These are phyloP conservation scores for Tenthredo amoena DNA, from an alignment of 2,888 invertebrate genomes.

Conservation along the genomic window DNA sequence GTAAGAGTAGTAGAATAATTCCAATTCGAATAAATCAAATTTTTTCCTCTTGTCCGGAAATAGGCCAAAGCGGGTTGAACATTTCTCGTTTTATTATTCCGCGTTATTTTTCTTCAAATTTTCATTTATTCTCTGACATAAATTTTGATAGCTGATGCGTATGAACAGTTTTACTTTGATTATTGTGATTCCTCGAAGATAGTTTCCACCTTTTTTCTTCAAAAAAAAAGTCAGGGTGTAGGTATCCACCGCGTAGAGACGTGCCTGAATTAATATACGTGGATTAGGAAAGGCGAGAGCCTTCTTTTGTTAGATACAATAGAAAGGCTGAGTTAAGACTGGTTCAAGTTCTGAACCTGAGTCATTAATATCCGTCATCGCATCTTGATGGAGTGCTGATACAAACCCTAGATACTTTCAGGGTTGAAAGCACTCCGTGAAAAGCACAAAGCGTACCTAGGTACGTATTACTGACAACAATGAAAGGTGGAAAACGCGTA, in stretches of 20 bases:
- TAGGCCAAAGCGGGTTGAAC: neutral
- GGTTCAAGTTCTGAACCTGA: conserved; percentile 6
- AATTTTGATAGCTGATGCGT: too few species aligned
- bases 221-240: neutral
- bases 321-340: conserved; percentile 32
- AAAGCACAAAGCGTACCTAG: neutral
- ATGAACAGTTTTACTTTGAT: neutral
- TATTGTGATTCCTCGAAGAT: neutral
- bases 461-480: conserved; percentile 3
- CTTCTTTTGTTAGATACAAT: conserved; percentile 35
- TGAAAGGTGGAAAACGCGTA: conserved; percentile 8
- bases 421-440: conserved; percentile 26
- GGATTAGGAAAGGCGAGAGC: conserved; percentile 1
- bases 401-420: conserved; percentile 12
- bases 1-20: conserved; percentile 39
- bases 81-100: neutral
- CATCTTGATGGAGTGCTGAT: conserved; percentile 19
- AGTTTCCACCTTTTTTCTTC: neutral
- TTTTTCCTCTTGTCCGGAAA: conserved; percentile 15
- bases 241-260: neutral
- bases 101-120: neutral
- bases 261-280: conserved; percentile 8
- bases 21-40: conserved; percentile 26
- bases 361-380: conserved; percentile 45
- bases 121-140: neutral